Conservation (phyloP, 2,797 vertebrate species). For the Acrossocheilus wenchowensis region DNA sequence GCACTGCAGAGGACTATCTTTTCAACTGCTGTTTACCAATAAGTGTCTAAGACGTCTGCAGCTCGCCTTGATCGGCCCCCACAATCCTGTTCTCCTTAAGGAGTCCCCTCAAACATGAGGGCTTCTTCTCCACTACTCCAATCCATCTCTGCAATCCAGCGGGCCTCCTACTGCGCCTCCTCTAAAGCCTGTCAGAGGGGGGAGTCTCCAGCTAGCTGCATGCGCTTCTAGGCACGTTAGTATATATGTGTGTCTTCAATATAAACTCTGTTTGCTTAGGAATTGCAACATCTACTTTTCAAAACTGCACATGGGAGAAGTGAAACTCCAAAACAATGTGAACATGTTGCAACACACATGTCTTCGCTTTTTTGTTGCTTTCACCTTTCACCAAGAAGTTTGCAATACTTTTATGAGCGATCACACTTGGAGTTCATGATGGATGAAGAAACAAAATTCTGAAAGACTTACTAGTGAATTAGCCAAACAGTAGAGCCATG, state of each 20-base stretch:
- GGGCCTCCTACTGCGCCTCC: conserved; percentile 36
- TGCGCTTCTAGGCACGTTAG: conserved; percentile 24
- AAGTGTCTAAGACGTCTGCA: conserved; percentile 50
- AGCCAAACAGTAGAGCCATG: neutral
- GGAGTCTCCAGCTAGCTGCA: conserved; percentile 5
- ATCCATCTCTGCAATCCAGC: conserved; percentile 69
- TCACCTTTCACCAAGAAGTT: neutral
- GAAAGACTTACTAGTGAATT: neutral
- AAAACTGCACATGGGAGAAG: neutral
- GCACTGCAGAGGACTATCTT: conserved; percentile 60
- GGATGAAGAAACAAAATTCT: neutral
- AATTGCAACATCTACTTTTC: conserved; percentile 4
- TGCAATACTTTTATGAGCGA: neutral
- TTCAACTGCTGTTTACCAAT: conserved; percentile 36
- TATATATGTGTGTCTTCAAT: neutral
- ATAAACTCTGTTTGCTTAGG: conserved; percentile 5
- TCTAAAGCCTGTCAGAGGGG: conserved; percentile 37
- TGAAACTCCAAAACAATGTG: neutral
- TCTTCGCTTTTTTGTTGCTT: neutral
- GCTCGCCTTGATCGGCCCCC: conserved; percentile 47
- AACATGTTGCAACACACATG: neutral
- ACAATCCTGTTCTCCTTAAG: conserved; percentile 42
- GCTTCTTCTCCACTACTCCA: conserved; percentile 55
- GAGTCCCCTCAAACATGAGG: conserved; percentile 33
- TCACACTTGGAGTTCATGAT: neutral